Evolutionary conservation across 2,888 invertebrate species (phyloP).

Genomic region (Drosophila barbarae): DNA sequence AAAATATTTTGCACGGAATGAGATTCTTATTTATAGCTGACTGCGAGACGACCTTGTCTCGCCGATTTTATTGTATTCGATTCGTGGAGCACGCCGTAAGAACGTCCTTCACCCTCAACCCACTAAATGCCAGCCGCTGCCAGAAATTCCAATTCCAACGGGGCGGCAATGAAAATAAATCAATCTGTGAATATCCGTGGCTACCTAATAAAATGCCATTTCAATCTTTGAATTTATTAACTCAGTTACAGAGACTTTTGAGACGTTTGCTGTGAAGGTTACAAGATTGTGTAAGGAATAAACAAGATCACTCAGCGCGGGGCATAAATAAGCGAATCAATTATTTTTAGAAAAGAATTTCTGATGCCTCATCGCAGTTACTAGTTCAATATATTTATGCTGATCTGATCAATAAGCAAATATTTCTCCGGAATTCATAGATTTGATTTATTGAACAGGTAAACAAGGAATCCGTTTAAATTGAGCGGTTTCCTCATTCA

Average conservation of each 20-base stretch:
- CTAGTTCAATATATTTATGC: conserved; percentile 16
- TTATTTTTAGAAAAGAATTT: conserved; percentile 24
- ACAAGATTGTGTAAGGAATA: conserved; percentile 4
- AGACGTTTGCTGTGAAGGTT: conserved; percentile 13
- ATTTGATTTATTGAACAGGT: conserved; percentile 10
- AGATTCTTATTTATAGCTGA: conserved; percentile 59
- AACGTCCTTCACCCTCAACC: conserved; percentile 71
- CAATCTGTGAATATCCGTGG: conserved; percentile 10
- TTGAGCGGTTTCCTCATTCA: conserved; percentile 13
- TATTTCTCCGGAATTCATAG: background rate
- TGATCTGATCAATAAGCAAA: conserved; percentile 6
- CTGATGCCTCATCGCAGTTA: conserved; percentile 6
- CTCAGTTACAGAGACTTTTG: background rate
- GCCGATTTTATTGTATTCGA: conserved; percentile 26
- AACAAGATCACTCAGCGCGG: conserved; percentile 28
- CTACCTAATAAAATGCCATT: conserved; percentile 19
- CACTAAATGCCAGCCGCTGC: conserved; percentile 50
- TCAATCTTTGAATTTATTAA: conserved; percentile 1
- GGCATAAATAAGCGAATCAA: conserved; percentile 8
- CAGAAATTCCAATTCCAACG: conserved; percentile 35
- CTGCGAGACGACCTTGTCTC: conserved; percentile 66
- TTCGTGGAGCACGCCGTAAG: conserved; percentile 61
- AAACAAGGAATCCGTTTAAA: conserved; percentile 9
- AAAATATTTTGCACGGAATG: conserved; percentile 60
- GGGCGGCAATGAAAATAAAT: conserved; percentile 46